Base-by-base conservation (phyloP, 2,113 vertebrate species). In the Brachirus orientalis region DNA sequence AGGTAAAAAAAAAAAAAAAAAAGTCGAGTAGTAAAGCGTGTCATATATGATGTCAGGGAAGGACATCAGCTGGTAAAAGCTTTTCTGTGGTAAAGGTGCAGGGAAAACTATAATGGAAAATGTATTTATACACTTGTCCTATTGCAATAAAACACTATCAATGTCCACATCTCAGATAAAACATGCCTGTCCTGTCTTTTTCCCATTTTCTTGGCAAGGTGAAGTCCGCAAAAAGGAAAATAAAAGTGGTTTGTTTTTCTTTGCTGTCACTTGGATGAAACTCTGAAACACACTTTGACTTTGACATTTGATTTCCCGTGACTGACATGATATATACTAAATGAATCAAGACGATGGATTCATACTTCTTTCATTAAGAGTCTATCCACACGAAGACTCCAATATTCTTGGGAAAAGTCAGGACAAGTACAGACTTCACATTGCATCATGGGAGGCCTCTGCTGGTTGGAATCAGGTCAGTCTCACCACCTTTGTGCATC, bases 401-500 rank as follows among this genome's bases (percentile, higher is more conserved):
- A 66, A 63, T 47, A 46, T 64, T 48, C 55, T 46, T 7, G n/a
- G 41, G 22, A 7, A 62, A 54, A 62, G 55, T 37, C 18, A 1
- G 69, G n/a, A n/a, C n/a, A 17, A 44, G 54, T 9, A 10, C 50
- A 28, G 59, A 37, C 19, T 37, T 71, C 37, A 61, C 28, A 12
- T n/a, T 50, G 54, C 43, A 44, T 14, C 44, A 54, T 57, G 33
- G 38, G 37, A 69, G 18, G 40, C 9, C 33, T 63, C 19, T 1
- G n/a, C 54, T 37, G 51, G 69, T 84, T 38, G 52, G 66, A 77
- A 77, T 64, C 69, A 41, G 79, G 73, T 82, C 85, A 74, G 60
- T 52, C 51, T 48, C 51, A 16, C 70, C 53, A 67, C 72, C 56
- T 63, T 69, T 57, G 41, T 65, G 65, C 73, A 79, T 69, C 70